A percentile compares a stretch with the other conserved stretches of the same genome.
Conservation (phyloP, 1,140 invertebrate genomes). For the Steinernema feltiae region DNA sequence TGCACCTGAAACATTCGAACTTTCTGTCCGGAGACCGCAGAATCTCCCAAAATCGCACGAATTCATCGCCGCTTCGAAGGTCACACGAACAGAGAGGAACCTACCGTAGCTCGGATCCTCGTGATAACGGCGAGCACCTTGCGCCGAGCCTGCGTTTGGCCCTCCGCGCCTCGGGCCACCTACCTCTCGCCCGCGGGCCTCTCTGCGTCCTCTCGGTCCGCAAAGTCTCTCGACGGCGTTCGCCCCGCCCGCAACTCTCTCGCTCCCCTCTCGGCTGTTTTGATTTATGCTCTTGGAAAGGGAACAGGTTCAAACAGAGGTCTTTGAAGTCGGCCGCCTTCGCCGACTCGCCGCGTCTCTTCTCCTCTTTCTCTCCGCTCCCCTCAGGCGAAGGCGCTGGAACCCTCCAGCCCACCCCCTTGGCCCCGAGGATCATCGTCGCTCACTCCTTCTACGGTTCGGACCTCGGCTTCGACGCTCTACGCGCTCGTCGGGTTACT, state of each 20-base stretch:
- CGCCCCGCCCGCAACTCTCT: conserved; percentile 12
- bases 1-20: too few species aligned
- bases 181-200: neutral
- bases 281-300: conserved; percentile 15
- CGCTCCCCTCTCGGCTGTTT: conserved; percentile 12
- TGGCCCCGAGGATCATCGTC: neutral
- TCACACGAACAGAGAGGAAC: too few species aligned
- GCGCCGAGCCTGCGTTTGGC: too few species aligned
- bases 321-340: conserved; percentile 10
- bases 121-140: too few species aligned
- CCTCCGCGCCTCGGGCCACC: too few species aligned
- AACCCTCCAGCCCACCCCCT: neutral
- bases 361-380: neutral
- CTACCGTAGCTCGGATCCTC: too few species aligned
- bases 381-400: neutral
- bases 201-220: neutral
- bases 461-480: too few species aligned
- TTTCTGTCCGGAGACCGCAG: neutral
- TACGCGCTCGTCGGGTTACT: neutral
- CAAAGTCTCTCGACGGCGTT: neutral
- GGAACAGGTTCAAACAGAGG: conserved; percentile 13
- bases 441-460: neutral
- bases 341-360: neutral
- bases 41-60: neutral
- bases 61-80: neutral